Evolutionary conservation across 2,797 vertebrate species (phyloP), one percentile per base, ranked within the genome.

Genomic region (Sphaeramia orbicularis): DNA sequence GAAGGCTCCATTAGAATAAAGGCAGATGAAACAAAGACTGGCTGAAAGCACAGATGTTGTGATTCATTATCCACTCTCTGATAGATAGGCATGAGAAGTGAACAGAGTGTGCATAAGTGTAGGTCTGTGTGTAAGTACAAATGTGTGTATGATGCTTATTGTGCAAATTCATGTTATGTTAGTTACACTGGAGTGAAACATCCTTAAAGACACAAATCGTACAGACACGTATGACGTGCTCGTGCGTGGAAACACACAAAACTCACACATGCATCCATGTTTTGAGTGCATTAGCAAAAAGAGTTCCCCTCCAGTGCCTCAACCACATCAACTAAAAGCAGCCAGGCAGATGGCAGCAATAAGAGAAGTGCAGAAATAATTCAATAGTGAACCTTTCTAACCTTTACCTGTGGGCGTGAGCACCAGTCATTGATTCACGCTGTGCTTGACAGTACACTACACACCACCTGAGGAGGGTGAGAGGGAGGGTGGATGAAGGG

Each of bases 371-470:
- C 86, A 92, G 91, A 90, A 94, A 94, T 94, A 93, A 94, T 94
- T 94, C 91, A 94, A 91, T 91, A 92, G 89, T 89, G 89, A 91
- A 93, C 92, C 91, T 91, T 76, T 86, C 87, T 92, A 92, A 94
- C 94, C 93, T 93, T 94, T 94, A 94, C 93, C 92, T 94, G 93
- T 92, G 79, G 94, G 92, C 87, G 86, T 88, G 91, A 90, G 86
- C 86, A 74, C 71, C 88, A 86, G 89, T 86, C 93, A 94, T 93
- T 92, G 92, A 94, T 94, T 93, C 81, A 78, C 71, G 48, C 85
- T 49, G 80, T 67, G 84, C 90, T 90, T 90, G 86, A 89, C 91
- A 90, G 91, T 90, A 86, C 92, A 91, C 91, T 87, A 86, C 89
- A 83, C 87, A 86, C 73, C 81, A 86, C 90, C 90, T 84, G 85